Evolutionary conservation across 2,113 vertebrate genomes (phyloP).

Genomic region (Corythornis madagascariensis): DNA sequence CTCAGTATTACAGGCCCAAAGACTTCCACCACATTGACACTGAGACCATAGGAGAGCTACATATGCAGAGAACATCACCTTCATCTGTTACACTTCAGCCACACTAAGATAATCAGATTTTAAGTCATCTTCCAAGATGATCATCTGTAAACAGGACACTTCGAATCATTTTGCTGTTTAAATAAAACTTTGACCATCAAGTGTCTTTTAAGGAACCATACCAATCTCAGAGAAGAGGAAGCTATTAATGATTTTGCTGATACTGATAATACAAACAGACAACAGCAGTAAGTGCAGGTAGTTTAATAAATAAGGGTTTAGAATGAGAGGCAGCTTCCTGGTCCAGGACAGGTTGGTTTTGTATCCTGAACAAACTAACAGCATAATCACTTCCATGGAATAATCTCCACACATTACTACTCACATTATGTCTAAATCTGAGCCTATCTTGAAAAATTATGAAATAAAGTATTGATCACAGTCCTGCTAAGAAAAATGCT

Average conservation of each 20-base stretch:
- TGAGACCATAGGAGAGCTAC: not conserved
- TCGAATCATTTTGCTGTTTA: not conserved
- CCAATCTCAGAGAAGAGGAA: not conserved
- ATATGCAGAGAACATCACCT: not conserved
- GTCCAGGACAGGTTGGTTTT: not conserved
- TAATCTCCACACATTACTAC: not conserved
- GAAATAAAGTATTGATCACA: not conserved
- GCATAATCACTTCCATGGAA: not conserved
- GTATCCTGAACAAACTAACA: not conserved
- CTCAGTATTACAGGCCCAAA: not conserved
- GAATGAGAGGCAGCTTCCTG: not conserved
- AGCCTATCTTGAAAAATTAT: not conserved
- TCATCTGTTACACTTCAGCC: not conserved
- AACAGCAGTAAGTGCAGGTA: not conserved
- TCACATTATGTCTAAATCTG: not conserved
- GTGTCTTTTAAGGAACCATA: not conserved
- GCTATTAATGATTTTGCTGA: not conserved
- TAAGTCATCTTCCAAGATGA: not conserved
- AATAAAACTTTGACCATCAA: not conserved
- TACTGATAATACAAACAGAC: not conserved
- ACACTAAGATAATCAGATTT: not conserved
- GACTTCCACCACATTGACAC: not conserved
- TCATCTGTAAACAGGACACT: not conserved
- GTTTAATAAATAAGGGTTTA: not conserved
- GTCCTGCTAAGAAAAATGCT: not conserved